A percentile compares a stretch with the other conserved stretches of the same genome.
phyloP scores from a whole-genome alignment of 2,888 invertebrate species.

The Dioctria linearis region DNA sequence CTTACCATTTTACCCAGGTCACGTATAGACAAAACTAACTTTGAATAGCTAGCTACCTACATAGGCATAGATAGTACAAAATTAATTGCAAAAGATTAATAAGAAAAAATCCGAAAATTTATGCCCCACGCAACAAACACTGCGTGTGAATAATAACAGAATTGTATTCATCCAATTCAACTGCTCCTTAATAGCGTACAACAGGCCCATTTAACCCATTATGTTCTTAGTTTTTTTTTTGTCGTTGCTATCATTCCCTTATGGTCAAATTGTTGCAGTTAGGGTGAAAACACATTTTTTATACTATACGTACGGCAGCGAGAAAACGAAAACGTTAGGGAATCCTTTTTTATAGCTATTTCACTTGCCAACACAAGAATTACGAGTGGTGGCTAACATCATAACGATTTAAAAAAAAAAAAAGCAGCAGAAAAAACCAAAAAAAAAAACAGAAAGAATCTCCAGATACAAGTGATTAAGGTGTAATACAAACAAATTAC shows the following conservation, averaged over 20 bases:
- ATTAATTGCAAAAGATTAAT: too few species aligned
- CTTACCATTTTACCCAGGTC: too few species aligned
- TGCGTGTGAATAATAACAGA: slow-evolving; percentile 17
- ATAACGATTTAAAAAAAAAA: not conserved
- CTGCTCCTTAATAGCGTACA: slow-evolving; percentile 25
- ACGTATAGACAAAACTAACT: too few species aligned
- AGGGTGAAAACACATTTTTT: slow-evolving; percentile 13
- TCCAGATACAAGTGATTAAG: slow-evolving; percentile 36
- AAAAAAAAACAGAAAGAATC: not conserved
- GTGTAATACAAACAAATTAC: slow-evolving; percentile 50
- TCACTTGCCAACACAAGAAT: not conserved
- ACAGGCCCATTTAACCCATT: slow-evolving; percentile 35
- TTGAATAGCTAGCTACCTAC: too few species aligned
- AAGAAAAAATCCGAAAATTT: too few species aligned
- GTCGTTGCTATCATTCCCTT: not conserved
- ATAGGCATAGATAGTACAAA: too few species aligned
- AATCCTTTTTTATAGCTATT: not conserved
- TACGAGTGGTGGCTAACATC: slow-evolving; percentile 1
- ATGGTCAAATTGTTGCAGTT: not conserved
- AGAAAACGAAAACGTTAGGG: not conserved
- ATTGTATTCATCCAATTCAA: slow-evolving; percentile 30
- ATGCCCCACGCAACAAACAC: not conserved
- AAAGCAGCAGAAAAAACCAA: not conserved
- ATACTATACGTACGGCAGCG: not conserved
- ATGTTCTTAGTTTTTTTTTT: not conserved